Evolutionary conservation across 2,888 invertebrate genomes (phyloP), one percentile per base, ranked within the genome.

Genomic region (Dastarcus helophoroides): DNA sequence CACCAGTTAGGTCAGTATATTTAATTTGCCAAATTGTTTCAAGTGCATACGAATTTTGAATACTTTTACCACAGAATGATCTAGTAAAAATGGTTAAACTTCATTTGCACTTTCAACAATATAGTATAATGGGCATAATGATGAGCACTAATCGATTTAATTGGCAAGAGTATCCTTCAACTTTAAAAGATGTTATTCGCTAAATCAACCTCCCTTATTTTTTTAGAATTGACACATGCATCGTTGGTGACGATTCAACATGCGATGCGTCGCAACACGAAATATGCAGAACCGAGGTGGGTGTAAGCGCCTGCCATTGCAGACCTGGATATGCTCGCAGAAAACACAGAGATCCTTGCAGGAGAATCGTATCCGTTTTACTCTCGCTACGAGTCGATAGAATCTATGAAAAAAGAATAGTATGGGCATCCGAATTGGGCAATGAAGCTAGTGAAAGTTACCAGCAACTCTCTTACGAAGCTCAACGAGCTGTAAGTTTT

Each of bases 201-300:
- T n/a, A n/a, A n/a, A n/a, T n/a, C n/a, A n/a, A n/a, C n/a, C n/a
- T n/a, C n/a, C n/a, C 9, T 26, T 32, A 33, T 25, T 36, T 23
- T 51, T 54, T 22, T 31, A 52, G 90, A 43, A 91, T 91, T 37
- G 91, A 91, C 55, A 91, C 91, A 0, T 91, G 91, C 48, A 90
- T 91, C 11, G 90, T 91, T 0, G 91, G 90, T 1, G 90, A 91
- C 46, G 85, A 88, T 46, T 79, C 84, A 1, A 90, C 91, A 0
- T 91, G 91, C 45, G 89, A 90, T 50, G 74, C 76, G 32, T 79
- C 84, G 1, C 84, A 89, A 53, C 82, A 86, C 49, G 91, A 91
- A 54, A 77, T 78, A 29, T 91, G 91, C 51, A 73, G 79, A 37
- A 91, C 89, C 0, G 86, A 86, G 60, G 81, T 68, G 57, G 76